Evolutionary conservation across 1,140 invertebrate genomes (phyloP).

Genomic region (Polyergus mexicanus): DNA sequence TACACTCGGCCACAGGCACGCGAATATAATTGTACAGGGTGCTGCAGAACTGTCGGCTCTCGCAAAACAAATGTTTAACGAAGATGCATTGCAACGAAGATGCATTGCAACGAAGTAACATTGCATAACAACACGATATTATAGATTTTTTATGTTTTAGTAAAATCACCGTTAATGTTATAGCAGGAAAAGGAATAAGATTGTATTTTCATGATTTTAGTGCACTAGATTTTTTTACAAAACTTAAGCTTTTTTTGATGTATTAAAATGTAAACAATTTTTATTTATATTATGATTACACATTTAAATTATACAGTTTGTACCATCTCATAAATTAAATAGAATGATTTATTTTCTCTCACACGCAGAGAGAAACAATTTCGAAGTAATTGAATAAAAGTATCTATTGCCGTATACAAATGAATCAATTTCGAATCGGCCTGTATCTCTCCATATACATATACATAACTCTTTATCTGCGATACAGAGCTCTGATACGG

Average conservation of each 20-base stretch:
- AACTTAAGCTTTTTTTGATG: background rate
- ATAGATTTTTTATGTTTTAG: background rate
- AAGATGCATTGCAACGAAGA: too few relatives aligned
- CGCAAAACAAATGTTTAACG: background rate
- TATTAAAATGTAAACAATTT: background rate
- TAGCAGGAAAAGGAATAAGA: background rate
- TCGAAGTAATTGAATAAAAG: background rate
- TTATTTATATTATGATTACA: background rate
- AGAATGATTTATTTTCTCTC: background rate
- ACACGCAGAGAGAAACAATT: background rate
- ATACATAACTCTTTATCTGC: slow-evolving; percentile 57
- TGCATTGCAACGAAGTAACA: background rate
- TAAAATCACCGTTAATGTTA: background rate
- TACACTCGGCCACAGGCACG: slow-evolving; percentile 1
- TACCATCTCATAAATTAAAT: background rate
- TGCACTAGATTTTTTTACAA: background rate
- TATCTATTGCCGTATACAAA: background rate
- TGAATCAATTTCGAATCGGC: slow-evolving; percentile 24
- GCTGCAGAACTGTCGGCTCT: slow-evolving; percentile 20
- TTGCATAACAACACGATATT: too few relatives aligned
- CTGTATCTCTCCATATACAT: slow-evolving; percentile 10
- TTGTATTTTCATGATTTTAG: background rate
- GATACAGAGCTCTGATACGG: slow-evolving; percentile 8
- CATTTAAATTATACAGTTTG: background rate
- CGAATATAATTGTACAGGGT: slow-evolving; percentile 41